phyloP scores from a whole-genome alignment of 1,140 invertebrate species.

The Drosophila trapezifrons region DNA sequence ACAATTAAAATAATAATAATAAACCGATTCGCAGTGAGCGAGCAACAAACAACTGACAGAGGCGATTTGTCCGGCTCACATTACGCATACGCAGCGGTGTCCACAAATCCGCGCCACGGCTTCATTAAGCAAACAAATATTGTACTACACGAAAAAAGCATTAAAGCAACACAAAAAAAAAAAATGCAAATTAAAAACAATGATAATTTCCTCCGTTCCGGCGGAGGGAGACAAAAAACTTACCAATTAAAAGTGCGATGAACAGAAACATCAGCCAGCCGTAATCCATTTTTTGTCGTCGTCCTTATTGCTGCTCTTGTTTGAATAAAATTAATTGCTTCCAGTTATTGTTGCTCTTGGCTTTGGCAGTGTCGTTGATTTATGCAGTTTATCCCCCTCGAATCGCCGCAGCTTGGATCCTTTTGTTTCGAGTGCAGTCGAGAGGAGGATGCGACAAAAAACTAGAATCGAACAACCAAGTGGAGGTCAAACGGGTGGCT shows the following conservation, averaged over 20 bases:
- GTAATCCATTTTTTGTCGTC: conserved; percentile 71
- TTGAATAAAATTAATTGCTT: conserved; percentile 70
- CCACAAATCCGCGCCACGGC: conserved; percentile 28
- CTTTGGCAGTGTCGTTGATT: conserved; percentile 46
- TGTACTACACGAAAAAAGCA: conserved; percentile 5
- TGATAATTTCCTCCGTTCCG: conserved; percentile 28
- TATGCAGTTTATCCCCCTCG: conserved; percentile 29
- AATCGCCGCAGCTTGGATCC: conserved; percentile 18
- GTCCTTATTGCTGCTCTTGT: conserved; percentile 38
- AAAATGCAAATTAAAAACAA: conserved; percentile 30
- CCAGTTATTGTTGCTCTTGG: conserved; percentile 52
- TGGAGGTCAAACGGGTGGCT: conserved; percentile 48
- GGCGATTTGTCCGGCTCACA: conserved; percentile 40
- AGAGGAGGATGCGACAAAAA: conserved; percentile 29
- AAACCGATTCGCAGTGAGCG: conserved; percentile 37
- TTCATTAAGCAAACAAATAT: conserved; percentile 56
- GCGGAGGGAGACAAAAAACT: conserved; percentile 50
- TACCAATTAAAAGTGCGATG: conserved; percentile 68
- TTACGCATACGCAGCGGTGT: conserved; percentile 58
- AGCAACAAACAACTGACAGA: conserved; percentile 47
- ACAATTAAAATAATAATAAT: conserved; percentile 61
- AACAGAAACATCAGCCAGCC: conserved; percentile 66
- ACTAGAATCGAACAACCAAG: conserved; percentile 49
- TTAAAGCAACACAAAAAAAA: conserved; percentile 1
- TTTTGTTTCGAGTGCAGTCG: conserved; percentile 37